These are phyloP conservation scores for Lochmaea crataegi DNA, from an alignment of 2,888 invertebrate genomes.

Conservation along the genomic window DNA sequence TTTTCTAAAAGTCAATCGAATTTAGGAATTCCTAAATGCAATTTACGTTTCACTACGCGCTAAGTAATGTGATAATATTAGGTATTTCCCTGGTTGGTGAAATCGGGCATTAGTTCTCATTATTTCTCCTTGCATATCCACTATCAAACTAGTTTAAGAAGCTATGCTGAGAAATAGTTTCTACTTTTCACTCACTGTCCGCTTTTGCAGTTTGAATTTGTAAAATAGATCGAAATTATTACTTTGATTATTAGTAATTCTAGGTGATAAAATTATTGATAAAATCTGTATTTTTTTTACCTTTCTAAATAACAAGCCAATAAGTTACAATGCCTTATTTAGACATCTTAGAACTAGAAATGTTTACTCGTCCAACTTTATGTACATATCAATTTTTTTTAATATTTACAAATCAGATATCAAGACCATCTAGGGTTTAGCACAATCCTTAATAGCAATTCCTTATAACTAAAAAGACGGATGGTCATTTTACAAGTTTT, in stretches of 20 bases:
- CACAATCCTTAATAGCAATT: conserved; percentile 22
- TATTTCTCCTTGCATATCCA: too few species aligned
- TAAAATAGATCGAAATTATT: not conserved
- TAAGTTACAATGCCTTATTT: not conserved
- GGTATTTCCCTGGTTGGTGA: too few species aligned
- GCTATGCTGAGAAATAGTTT: too few species aligned
- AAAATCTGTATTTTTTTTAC: not conserved
- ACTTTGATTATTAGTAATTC: not conserved
- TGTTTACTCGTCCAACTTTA: not conserved
- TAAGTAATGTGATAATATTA: too few species aligned
- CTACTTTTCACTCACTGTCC: too few species aligned
- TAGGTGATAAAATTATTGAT: not conserved
- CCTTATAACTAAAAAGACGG: conserved; percentile 25
- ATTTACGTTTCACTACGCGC: too few species aligned
- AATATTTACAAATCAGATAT: conserved; percentile 21
- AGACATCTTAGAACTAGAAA: not conserved
- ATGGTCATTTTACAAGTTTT: conserved; percentile 5
- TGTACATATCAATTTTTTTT: not conserved
- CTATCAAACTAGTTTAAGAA: too few species aligned
- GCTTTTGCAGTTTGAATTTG: not conserved
- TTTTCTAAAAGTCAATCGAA: too few species aligned
- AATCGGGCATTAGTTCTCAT: too few species aligned
- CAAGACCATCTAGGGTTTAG: conserved; percentile 17
- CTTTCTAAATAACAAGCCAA: not conserved
- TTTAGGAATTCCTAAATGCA: too few species aligned